These are phyloP conservation scores for Enchytraeus crypticus DNA, from an alignment of 2,888 invertebrate genomes.

Conservation along the genomic window DNA sequence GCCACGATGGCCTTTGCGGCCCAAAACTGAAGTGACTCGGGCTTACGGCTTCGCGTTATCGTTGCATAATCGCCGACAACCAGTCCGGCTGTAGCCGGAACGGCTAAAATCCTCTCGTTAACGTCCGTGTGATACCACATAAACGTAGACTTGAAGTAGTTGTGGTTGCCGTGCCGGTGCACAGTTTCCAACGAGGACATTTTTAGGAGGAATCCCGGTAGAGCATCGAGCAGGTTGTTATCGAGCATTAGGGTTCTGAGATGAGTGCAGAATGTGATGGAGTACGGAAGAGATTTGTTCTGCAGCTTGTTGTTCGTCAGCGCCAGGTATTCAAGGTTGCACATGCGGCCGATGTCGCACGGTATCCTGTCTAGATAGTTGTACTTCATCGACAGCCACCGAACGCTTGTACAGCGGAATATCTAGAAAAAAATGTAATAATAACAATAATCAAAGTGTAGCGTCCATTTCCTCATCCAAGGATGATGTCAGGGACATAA, in stretches of 20 bases:
- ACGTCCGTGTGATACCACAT: constrained; percentile 53
- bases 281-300: constrained; percentile 50
- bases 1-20: constrained; percentile 47
- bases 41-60: constrained; percentile 24
- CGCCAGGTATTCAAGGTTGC: constrained; percentile 46
- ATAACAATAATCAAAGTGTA: neutral
- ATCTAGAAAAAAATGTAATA: constrained; percentile 42
- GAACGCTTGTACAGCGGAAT: constrained; percentile 48
- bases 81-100: neutral
- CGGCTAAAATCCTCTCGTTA: constrained; percentile 46
- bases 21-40: constrained; percentile 42
- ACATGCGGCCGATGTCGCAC: constrained; percentile 49
- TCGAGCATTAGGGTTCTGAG: constrained; percentile 48
- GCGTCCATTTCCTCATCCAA: no score
- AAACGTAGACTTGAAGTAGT: constrained; percentile 52
- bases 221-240: constrained; percentile 51
- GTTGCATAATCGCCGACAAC: no score
- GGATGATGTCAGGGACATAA: no score
- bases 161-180: constrained; percentile 53
- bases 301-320: constrained; percentile 51
- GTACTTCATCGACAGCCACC: constrained; percentile 48
- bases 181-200: constrained; percentile 49
- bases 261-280: constrained; percentile 47
- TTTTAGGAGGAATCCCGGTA: constrained; percentile 50
- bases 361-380: constrained; percentile 49